These are phyloP conservation scores for Dyspetes luteomarginatus DNA, from an alignment of 2,888 invertebrate species.

Conservation along the genomic window DNA sequence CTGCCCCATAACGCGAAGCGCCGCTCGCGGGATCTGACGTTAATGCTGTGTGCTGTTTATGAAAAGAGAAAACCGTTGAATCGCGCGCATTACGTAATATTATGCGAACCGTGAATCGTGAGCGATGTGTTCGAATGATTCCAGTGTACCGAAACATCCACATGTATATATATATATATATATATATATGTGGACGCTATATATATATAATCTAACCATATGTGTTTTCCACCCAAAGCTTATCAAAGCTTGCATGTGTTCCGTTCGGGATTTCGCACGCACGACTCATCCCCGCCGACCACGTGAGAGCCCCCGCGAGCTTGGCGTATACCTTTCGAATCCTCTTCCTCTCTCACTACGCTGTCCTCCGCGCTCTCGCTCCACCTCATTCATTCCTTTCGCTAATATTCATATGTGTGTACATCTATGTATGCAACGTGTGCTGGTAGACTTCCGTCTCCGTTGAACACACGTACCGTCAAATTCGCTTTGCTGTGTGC, in stretches of 20 bases:
- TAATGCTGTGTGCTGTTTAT: conserved; percentile 69
- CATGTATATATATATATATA: conserved; percentile 17
- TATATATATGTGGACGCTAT: background rate
- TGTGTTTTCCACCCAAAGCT: conserved; percentile 77
- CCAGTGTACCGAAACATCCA: conserved; percentile 61
- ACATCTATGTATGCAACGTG: background rate
- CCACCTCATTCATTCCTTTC: conserved; percentile 55
- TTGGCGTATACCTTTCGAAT: conserved; percentile 72
- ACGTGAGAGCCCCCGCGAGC: conserved; percentile 73
- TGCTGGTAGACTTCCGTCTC: conserved; percentile 39
- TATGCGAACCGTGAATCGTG: conserved; percentile 75
- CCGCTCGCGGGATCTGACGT: conserved; percentile 38
- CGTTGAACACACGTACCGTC: conserved; percentile 65
- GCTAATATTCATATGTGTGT: conserved; percentile 31
- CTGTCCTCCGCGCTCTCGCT: conserved; percentile 34
- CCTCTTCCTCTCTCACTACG: conserved; percentile 42
- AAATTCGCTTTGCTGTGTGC: conserved; percentile 65
- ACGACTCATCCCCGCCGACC: conserved; percentile 77
- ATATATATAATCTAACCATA: conserved; percentile 60
- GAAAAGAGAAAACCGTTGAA: conserved; percentile 75
- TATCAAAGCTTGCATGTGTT: conserved; percentile 83
- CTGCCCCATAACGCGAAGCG: conserved; percentile 65
- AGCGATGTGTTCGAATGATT: conserved; percentile 77
- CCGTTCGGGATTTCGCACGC: conserved; percentile 81
- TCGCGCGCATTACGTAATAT: conserved; percentile 77